Percentiles rank a stretch among this genome's conserved stretches.
These are phyloP conservation scores for Stomatorhinus walkeri DNA, from an alignment of 2,797 vertebrate genomes.

Conservation along the genomic window DNA sequence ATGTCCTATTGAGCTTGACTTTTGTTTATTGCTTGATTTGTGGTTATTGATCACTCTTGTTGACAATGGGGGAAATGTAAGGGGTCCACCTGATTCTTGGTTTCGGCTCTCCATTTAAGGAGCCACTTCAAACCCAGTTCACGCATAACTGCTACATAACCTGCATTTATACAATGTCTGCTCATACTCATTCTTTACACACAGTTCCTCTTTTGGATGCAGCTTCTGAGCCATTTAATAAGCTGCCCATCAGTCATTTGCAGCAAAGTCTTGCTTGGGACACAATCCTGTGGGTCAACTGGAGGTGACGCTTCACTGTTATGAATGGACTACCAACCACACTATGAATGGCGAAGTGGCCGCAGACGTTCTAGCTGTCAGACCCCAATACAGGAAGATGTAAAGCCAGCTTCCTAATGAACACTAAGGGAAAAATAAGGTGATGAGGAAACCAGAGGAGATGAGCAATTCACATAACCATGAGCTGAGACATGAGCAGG, in stretches of 20 bases:
- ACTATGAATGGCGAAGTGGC: neutral
- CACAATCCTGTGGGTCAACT: neutral
- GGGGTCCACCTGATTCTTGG: neutral
- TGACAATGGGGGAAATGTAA: neutral
- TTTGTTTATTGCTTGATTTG: neutral
- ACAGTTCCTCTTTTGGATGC: neutral
- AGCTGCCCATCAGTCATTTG: neutral
- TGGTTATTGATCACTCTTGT: neutral
- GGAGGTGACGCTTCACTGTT: neutral
- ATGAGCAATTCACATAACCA: neutral
- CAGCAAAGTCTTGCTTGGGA: neutral
- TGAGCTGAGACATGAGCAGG: neutral
- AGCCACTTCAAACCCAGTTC: neutral
- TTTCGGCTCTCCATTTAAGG: neutral
- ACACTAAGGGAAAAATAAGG: neutral
- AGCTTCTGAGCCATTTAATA: neutral
- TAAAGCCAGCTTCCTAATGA: neutral
- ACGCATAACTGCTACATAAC: neutral
- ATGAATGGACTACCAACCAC: neutral
- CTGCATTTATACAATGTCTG: neutral
- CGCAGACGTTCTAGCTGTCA: neutral
- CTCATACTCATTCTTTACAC: neutral
- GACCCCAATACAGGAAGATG: neutral
- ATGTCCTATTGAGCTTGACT: neutral
- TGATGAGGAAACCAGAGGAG: neutral